Conservation (phyloP, 1,140 invertebrate species). For the Contarinia nasturtii region DNA sequence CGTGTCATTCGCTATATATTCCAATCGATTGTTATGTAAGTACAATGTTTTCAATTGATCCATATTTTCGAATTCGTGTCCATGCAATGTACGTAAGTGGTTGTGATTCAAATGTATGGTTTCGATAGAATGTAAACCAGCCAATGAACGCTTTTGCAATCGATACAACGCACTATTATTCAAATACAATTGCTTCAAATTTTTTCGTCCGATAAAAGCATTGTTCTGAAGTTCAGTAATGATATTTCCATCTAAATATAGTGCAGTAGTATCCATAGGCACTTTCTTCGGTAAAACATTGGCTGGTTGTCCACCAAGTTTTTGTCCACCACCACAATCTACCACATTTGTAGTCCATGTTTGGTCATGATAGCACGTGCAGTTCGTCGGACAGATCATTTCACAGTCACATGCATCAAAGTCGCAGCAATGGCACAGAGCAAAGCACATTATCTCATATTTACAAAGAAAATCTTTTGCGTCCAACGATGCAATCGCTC, state of each 20-base stretch:
- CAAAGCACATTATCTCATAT: conserved; percentile 62
- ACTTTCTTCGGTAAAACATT: conserved; percentile 50
- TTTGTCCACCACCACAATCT: conserved; percentile 46
- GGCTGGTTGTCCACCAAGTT: conserved; percentile 42
- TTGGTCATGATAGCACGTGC: conserved; percentile 71
- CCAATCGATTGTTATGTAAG: conserved; percentile 66
- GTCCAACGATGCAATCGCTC: conserved; percentile 47
- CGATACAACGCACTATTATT: conserved; percentile 61
- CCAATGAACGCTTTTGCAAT: conserved; percentile 76
- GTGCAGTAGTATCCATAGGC: conserved; percentile 76
- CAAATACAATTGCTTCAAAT: conserved; percentile 60
- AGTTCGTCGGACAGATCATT: conserved; percentile 68
- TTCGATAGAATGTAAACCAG: conserved; percentile 53
- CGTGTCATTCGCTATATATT: conserved; percentile 57
- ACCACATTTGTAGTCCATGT: conserved; percentile 72
- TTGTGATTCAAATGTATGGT: conserved; percentile 74
- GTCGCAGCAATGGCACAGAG: conserved; percentile 69
- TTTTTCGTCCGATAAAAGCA: conserved; percentile 69
- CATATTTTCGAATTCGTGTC: conserved; percentile 67
- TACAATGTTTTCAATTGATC: conserved; percentile 63
- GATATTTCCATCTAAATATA: conserved; percentile 75
- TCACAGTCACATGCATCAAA: conserved; percentile 74
- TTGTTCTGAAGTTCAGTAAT: conserved; percentile 59
- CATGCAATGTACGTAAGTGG: conserved; percentile 48
- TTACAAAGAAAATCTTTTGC: conserved; percentile 63